Base-by-base conservation (phyloP, 2,113 vertebrate species). In the Barbus barbus region DNA sequence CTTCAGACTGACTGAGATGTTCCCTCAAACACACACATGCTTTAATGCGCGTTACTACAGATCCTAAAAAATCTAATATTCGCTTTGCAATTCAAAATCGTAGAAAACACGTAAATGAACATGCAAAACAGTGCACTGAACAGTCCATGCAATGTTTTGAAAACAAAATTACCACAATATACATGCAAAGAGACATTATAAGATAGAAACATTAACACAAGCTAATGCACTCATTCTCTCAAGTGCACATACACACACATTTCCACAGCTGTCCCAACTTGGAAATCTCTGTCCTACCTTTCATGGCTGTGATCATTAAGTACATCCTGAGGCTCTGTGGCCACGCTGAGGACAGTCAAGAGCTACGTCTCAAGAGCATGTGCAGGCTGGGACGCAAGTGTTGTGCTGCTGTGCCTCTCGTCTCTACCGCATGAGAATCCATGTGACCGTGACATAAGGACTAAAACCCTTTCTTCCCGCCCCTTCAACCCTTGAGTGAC, bases 271-370 rank as follows among this genome's bases (percentile, higher is more conserved):
- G 60, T n/a, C 46, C 44, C 28, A 33, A 74, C 61, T 72, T 28
- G 12, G 28, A 58, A 82, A 82, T 61, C 31, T 61, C 38, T 65
- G 9, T 58, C 92, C 91, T 93, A 97, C 96, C 96, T 96, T 97
- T 97, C 96, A 97, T 97, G 91, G 95, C 95, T 93, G 96, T 95
- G 92, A 96, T 95, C 91, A 95, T 94, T 94, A 96, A 93, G 94
- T 96, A 96, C 96, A 96, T 96, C 92, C 91, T 96, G 94, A 91
- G 87, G 87, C 85, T 91, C 89, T 82, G 31, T 81, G 75, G 26
- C 87, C 84, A 85, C 84, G 83, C 38, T 86, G 86, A 86, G 84
- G 51, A 75, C 81, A 87, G 83, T 58, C 78, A 46, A 87, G 12
- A 61, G 33, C 44, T 9, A 61, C 9, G 24, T 56, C 80, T 78